These are phyloP conservation scores for Coenonympha arcania DNA, from an alignment of 2,888 invertebrate genomes.

Conservation along the genomic window DNA sequence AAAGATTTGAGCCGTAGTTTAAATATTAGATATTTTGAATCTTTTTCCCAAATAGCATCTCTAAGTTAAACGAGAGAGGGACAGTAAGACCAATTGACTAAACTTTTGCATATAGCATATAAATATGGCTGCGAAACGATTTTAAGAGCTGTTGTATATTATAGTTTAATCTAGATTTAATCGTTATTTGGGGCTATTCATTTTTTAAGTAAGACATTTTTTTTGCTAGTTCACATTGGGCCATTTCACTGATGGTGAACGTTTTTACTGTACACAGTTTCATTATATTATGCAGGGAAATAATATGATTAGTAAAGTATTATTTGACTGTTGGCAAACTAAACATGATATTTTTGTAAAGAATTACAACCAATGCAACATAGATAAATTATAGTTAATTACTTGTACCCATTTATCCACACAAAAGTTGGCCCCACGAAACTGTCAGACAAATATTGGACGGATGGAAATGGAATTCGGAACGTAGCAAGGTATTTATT, in stretches of 20 bases:
- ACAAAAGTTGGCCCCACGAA: too few relatives aligned
- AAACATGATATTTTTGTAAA: too few relatives aligned
- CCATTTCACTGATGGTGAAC: neutral
- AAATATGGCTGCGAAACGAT: neutral
- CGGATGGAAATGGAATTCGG: too few relatives aligned
- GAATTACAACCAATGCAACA: too few relatives aligned
- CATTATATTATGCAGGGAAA: too few relatives aligned
- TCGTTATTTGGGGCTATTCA: slow-evolving; percentile 1
- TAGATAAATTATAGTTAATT: too few relatives aligned
- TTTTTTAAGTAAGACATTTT: neutral
- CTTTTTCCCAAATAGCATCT: neutral
- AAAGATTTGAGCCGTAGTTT: neutral
- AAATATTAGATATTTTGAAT: neutral
- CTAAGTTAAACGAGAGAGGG: neutral
- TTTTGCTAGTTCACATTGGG: neutral
- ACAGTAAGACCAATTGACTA: neutral
- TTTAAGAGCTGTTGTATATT: slow-evolving; percentile 4
- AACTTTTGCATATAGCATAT: neutral
- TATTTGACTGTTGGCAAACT: too few relatives aligned
- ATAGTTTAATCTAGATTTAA: neutral
- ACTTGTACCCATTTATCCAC: too few relatives aligned
- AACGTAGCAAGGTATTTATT: neutral
- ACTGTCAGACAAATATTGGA: too few relatives aligned
- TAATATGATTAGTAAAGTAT: too few relatives aligned
- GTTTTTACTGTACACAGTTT: too few relatives aligned